Evolutionary conservation across 1,140 invertebrate genomes (phyloP).

Genomic region (Aphelenchoides besseyi): DNA sequence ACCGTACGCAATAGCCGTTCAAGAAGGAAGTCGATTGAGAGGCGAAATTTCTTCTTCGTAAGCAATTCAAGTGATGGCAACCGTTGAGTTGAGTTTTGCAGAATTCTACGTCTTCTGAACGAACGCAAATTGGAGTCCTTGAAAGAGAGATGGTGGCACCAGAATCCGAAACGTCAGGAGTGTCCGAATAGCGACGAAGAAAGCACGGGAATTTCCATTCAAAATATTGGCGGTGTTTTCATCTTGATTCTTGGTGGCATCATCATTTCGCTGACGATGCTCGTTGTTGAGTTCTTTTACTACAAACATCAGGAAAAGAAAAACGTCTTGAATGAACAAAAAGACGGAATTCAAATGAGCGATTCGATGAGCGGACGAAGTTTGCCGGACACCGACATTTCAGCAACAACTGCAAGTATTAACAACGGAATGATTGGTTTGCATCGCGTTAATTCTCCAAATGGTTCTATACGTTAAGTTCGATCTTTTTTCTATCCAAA

Average conservation of each 20-base stretch:
- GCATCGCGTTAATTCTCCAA: background rate
- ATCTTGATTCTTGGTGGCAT: constrained; percentile 92
- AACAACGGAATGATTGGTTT: background rate
- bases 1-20: constrained; percentile 90
- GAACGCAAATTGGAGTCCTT: constrained; percentile 83
- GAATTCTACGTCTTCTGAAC: constrained; percentile 86
- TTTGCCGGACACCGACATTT: constrained; percentile 3
- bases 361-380: constrained; percentile 1
- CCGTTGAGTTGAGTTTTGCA: constrained; percentile 64
- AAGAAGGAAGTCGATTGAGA: constrained; percentile 82
- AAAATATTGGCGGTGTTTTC: constrained; percentile 95
- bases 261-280: constrained; percentile 79
- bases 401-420: background rate
- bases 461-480: constrained; percentile 2
- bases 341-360: constrained; percentile 3
- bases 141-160: constrained; percentile 92
- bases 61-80: constrained; percentile 65
- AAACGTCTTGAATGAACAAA: background rate
- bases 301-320: constrained; percentile 66
- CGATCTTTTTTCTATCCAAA: background rate
- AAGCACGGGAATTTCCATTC: constrained; percentile 89
- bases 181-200: constrained; percentile 86
- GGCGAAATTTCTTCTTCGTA: constrained; percentile 66
- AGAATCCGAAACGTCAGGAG: constrained; percentile 73
- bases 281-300: constrained; percentile 92